Base-by-base conservation (phyloP, 1,140 invertebrate species). In the Augochlora pura region DNA sequence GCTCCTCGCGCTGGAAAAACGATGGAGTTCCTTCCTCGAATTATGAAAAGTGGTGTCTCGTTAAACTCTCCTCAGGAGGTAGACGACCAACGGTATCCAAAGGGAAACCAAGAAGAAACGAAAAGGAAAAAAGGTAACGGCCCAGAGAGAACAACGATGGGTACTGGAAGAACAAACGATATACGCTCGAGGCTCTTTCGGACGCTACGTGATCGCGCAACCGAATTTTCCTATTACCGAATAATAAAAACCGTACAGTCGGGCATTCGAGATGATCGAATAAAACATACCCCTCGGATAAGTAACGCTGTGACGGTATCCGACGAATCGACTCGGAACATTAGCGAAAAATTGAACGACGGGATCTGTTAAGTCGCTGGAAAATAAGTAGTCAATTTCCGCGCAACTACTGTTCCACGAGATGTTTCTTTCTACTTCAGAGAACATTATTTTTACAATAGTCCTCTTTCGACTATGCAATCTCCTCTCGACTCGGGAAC, bases 31-130 rank as follows among this genome's bases (percentile, higher is more conserved):
- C 59, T 71, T 54, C 49, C 32, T 63, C 75, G 80, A 71, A 81
- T 81, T 66, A 77, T 78, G 75, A 77, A 70, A 78, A 78, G 46
- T 49, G 54, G 52, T 66, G 63, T 81, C 75, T 65, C 66, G 59
- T 80, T 69, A 69, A 80, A 66, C 59, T 62, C 59, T 69, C 46
- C 65, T 67, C 25, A 42, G 49, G 59, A 12, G 38, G 4, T n/a
- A 52, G 25, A 21, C 7, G 32, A 32, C 32, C 32, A 10, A 16
- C 10, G 16, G n/a, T n/a, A n/a, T n/a, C n/a, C n/a, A n/a, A n/a
- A n/a, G n/a, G n/a, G 49, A 14, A 46, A 46, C 42, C 9, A 46
- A 46, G 12, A 46, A 7, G 12, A 46, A 12, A 10, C 8, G 0
- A 10, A 46, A 7, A 46, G 12, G 42, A 12, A 46, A 46, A 12